Conservation (phyloP, 1,140 invertebrate genomes). For the Procambarus clarkii region DNA sequence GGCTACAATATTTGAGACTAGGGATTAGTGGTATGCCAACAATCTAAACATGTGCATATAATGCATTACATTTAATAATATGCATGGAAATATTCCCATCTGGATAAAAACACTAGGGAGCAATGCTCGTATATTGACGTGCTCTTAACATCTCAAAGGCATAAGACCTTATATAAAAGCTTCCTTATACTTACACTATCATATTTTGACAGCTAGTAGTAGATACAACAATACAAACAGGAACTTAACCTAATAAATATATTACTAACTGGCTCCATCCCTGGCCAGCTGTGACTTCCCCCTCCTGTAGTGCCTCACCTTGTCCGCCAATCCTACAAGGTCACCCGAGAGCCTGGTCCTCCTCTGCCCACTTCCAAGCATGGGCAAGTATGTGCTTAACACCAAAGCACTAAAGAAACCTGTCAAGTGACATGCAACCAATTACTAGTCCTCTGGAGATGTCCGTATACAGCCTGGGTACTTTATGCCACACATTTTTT, state of each 20-base stretch:
- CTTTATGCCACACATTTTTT: background rate
- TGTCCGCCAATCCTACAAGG: conserved; percentile 5
- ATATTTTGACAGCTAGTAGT: conserved; percentile 4
- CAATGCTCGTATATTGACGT: background rate
- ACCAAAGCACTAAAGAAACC: conserved; percentile 12
- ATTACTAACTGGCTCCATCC: conserved; percentile 19
- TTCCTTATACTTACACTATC: background rate
- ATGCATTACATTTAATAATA: background rate
- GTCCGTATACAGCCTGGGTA: background rate
- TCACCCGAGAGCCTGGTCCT: background rate
- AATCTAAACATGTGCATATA: conserved; percentile 5
- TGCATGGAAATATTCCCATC: conserved; percentile 6
- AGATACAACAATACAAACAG: background rate
- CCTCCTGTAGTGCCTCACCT: background rate
- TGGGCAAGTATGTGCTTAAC: background rate
- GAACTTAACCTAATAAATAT: conserved; percentile 1
- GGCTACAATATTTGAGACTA: conserved; percentile 4
- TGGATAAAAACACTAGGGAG: background rate
- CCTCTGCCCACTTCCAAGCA: background rate
- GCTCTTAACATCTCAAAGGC: background rate
- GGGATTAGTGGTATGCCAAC: background rate
- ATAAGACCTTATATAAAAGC: conserved; percentile 12
- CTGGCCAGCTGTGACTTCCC: background rate
- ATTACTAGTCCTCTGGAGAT: background rate
- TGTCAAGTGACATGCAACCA: background rate